These are phyloP conservation scores for Polypterus bichir DNA, from an alignment of 2,113 vertebrate genomes.

Conservation along the genomic window DNA sequence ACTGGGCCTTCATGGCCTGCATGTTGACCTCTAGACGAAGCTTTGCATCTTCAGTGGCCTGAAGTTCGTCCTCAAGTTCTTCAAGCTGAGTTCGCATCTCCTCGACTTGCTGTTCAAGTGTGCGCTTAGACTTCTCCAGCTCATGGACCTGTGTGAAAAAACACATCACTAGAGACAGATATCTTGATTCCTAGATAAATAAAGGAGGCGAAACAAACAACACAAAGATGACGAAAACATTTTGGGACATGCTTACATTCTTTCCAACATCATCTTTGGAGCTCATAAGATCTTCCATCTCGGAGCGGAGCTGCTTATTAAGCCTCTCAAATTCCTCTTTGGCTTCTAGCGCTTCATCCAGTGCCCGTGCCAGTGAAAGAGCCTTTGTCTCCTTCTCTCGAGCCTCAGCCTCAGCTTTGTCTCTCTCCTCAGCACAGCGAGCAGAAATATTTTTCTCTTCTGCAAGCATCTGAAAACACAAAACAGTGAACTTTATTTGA, in stretches of 20 bases:
- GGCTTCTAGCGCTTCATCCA: conserved; percentile 86
- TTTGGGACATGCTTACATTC: conserved; percentile 56
- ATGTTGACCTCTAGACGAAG: conserved; percentile 95
- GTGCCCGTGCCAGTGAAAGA: conserved; percentile 70
- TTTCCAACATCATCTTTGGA: conserved; percentile 96
- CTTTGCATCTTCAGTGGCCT: conserved; percentile 92
- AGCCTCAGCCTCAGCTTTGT: conserved; percentile 85
- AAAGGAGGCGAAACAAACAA: no score
- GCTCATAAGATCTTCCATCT: conserved; percentile 96
- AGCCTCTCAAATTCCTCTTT: conserved; percentile 87
- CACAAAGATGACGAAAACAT: no score
- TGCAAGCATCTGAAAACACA: conserved; percentile 63
- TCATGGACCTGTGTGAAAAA: conserved; percentile 74
- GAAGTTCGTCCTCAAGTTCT: conserved; percentile 90
- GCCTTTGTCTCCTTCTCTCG: conserved; percentile 94
- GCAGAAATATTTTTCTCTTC: conserved; percentile 90
- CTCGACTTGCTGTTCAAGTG: conserved; percentile 88
- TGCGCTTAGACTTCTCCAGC: conserved; percentile 90
- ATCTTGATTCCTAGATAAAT: no score
- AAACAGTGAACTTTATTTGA: not conserved
- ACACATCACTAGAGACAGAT: not conserved
- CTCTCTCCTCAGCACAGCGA: conserved; percentile 81
- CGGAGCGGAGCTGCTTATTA: conserved; percentile 85
- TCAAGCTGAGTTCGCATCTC: conserved; percentile 95
- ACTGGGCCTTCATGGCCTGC: conserved; percentile 98